Evolutionary conservation across 2,797 vertebrate species (phyloP), one percentile per base, ranked within the genome.

Genomic region (Esox lucius): DNA sequence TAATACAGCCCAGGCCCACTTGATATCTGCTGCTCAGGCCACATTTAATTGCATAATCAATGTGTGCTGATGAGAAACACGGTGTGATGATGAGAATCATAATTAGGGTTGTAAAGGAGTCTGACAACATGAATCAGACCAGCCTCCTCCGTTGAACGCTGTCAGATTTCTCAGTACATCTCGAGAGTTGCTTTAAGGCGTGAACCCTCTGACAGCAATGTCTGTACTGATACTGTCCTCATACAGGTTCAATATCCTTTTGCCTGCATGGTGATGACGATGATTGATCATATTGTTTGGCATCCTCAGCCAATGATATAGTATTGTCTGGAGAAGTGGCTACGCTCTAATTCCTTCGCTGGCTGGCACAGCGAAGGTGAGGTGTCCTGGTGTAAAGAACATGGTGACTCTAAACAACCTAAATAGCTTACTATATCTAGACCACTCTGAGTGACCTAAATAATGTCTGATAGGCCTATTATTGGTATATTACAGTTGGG

Each of bases 21-120:
- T 83, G 70, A 74, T 78, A 71, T 79, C 74, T 79, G 76, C 78
- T 72, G 75, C 46, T 79, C 75, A 79, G 79, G 51, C 69, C 61
- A 51, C 75, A 75, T 76, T 77, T 76, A 77, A 84, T 74, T 74
- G 80, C 66, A 68, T 67, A 70, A 76, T 75, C 78, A 72, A 80
- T 74, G 76, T 1, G 68, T 74, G 75, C 73, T 75, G 71, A 80
- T 71, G 64, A 76, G 68, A 73, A 73, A 71, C 68, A 71, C 74
- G 78, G 73, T 77, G 75, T 67, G 74, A 70, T 22, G 22, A 69
- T 79, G 73, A 73, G 78, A 79, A 74, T 78, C 66, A 56, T 84
- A 81, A 81, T 79, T 73, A 81, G 72, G 65, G 24, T 70, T 72
- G 42, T 33, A 73, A 69, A 46, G 53, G 65, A 28, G 28, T 33